Conservation (phyloP, 2,888 invertebrate genomes). For the Digitonthophagus gazella region DNA sequence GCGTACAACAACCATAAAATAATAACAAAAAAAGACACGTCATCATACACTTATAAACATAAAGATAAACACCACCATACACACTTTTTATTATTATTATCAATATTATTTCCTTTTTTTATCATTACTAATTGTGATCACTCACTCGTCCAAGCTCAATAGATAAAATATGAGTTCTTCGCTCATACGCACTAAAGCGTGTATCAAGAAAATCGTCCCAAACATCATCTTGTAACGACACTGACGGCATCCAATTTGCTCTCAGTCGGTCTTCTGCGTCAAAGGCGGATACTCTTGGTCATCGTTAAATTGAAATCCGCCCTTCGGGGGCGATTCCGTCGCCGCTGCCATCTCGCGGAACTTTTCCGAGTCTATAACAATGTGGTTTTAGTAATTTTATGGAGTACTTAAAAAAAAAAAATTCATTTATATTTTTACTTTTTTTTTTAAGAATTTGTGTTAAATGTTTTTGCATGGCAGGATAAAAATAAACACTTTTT, state of each 20-base stretch:
- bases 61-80: too few relatives aligned
- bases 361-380: slow-evolving; percentile 66
- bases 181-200: slow-evolving; percentile 44
- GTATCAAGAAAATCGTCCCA: slow-evolving; percentile 44
- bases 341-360: slow-evolving; percentile 72
- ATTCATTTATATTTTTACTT: not conserved
- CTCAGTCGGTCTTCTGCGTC: slow-evolving; percentile 60
- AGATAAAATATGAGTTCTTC: slow-evolving; percentile 47
- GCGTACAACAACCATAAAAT: too few relatives aligned
- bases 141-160: slow-evolving; percentile 38
- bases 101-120: not conserved
- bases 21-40: too few relatives aligned
- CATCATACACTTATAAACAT: too few relatives aligned
- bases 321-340: slow-evolving; percentile 66
- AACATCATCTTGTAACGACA: slow-evolving; percentile 42
- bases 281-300: slow-evolving; percentile 83
- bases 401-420: not conserved
- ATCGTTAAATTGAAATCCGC: slow-evolving; percentile 74
- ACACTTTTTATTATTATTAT: too few relatives aligned
- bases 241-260: slow-evolving; percentile 29
- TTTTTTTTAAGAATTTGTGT: not conserved
- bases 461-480: not conserved
- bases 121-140: slow-evolving; percentile 11
- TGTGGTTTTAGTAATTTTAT: slow-evolving; percentile 2
- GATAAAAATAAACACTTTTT: too few relatives aligned